Conservation (phyloP, 1,140 invertebrate genomes). For the Acromyrmex charruanus region DNA sequence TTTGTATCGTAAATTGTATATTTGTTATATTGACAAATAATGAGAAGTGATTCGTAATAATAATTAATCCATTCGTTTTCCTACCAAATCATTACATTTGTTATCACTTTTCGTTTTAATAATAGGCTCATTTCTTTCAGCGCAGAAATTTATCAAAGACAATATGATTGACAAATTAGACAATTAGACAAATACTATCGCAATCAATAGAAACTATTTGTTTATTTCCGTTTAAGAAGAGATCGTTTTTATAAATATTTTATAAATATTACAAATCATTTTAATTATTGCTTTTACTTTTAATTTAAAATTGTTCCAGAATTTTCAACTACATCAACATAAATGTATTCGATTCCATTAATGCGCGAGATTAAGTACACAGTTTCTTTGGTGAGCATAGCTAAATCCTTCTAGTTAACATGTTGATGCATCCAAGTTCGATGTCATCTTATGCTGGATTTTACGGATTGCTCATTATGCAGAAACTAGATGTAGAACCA, state of each 20-base stretch:
- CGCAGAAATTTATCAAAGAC: background rate
- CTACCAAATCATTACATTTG: too few relatives aligned
- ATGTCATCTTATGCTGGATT: slow-evolving; percentile 69
- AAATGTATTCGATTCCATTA: slow-evolving; percentile 41
- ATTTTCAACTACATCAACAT: background rate
- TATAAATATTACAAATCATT: background rate
- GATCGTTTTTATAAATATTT: background rate
- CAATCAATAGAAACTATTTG: background rate
- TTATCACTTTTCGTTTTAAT: too few relatives aligned
- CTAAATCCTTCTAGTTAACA: slow-evolving; percentile 12
- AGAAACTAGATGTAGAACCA: slow-evolving; percentile 1
- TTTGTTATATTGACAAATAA: too few relatives aligned
- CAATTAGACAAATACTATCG: background rate
- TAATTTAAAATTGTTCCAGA: background rate
- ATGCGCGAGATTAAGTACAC: slow-evolving; percentile 17
- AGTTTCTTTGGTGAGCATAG: slow-evolving; percentile 32
- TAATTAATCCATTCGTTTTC: too few relatives aligned
- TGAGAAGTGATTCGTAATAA: too few relatives aligned
- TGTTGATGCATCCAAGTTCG: slow-evolving; percentile 72
- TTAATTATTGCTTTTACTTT: background rate
- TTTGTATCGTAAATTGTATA: too few relatives aligned
- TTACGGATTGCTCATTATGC: slow-evolving; percentile 14
- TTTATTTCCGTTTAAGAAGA: background rate
- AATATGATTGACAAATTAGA: background rate
- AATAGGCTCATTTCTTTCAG: too few relatives aligned